A percentile compares a stretch with the other conserved stretches of the same genome.
These are phyloP conservation scores for Ictalurus furcatus DNA, from an alignment of 2,113 vertebrate genomes.

Conservation along the genomic window DNA sequence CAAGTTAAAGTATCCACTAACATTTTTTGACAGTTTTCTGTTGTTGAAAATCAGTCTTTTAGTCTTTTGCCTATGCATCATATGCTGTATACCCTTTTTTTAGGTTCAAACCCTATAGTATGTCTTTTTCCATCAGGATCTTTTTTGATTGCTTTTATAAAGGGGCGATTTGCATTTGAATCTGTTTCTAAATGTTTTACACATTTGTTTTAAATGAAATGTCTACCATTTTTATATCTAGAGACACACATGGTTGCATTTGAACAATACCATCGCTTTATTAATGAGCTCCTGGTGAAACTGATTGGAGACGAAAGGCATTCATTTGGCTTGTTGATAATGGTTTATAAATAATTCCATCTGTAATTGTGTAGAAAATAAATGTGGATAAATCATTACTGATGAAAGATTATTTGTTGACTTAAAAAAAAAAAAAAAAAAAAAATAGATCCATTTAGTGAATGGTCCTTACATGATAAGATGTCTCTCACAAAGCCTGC, in stretches of 20 bases:
- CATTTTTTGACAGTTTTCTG: background rate
- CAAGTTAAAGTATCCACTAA: background rate
- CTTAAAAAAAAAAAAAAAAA: background rate
- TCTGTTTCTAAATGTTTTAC: background rate
- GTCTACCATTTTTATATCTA: background rate
- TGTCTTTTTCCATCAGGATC: background rate
- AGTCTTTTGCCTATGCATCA: background rate
- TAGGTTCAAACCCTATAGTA: background rate
- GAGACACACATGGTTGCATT: background rate
- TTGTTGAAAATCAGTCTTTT: background rate
- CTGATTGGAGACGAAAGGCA: background rate
- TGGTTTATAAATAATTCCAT: constrained; percentile 20
- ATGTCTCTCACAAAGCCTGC: background rate
- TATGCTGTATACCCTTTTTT: background rate
- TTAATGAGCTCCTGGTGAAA: background rate
- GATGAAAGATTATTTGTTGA: constrained; percentile 53
- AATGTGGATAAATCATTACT: constrained; percentile 17
- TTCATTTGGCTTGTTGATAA: constrained; percentile 17
- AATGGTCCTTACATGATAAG: constrained; percentile 1
- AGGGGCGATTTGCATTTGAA: background rate
- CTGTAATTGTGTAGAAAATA: constrained; percentile 12
- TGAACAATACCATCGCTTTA: background rate
- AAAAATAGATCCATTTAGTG: constrained; percentile 42
- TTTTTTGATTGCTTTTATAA: background rate
- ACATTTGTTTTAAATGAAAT: background rate